Evolutionary conservation across 2,113 vertebrate genomes (phyloP).

Genomic region (Orthonyx spaldingii): DNA sequence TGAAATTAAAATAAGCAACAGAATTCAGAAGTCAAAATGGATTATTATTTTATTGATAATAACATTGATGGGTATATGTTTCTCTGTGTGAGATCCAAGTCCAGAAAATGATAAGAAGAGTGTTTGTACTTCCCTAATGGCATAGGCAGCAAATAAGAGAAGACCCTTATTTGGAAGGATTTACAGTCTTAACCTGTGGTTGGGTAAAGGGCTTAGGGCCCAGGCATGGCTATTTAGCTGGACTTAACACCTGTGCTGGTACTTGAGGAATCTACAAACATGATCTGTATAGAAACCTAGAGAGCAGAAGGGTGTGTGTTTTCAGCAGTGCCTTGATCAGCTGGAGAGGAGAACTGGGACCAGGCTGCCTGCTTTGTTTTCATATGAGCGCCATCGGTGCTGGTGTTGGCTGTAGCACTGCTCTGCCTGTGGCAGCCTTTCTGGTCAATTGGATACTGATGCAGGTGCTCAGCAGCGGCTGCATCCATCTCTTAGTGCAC

Average conservation of each 20-base stretch:
- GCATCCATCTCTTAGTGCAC: background rate
- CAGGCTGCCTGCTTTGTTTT: background rate
- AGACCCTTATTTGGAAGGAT: background rate
- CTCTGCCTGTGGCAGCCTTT: background rate
- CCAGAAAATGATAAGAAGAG: background rate
- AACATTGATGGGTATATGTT: background rate
- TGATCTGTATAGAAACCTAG: background rate
- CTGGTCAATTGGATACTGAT: background rate
- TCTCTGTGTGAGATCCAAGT: background rate
- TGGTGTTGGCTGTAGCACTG: background rate
- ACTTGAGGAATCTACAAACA: background rate
- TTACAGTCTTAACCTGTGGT: background rate
- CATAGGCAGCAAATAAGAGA: background rate
- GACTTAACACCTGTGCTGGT: background rate
- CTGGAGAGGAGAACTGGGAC: background rate
- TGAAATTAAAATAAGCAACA: background rate
- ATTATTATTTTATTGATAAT: background rate
- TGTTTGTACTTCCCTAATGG: background rate
- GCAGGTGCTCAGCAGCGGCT: accelerated
- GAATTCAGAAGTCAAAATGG: background rate
- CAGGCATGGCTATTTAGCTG: background rate
- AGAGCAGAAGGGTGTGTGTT: background rate
- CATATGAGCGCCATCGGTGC: accelerated
- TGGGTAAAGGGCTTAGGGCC: background rate
- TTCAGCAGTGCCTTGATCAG: background rate